Evolutionary conservation across 2,888 invertebrate species (phyloP).

Genomic region (Cremastobaeus sp.): DNA sequence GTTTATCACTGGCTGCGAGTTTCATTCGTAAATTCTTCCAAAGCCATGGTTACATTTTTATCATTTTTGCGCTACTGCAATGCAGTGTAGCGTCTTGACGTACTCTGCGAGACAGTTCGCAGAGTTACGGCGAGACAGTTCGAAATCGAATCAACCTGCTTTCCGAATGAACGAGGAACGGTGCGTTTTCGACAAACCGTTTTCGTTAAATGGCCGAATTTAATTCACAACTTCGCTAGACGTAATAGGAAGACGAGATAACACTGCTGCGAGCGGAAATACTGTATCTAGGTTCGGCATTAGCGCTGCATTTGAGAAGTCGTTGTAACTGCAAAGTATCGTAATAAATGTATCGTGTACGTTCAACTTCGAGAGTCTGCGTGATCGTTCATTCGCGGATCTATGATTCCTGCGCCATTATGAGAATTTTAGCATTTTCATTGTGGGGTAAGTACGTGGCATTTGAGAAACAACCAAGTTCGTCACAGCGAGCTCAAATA

Average conservation of each 20-base stretch:
- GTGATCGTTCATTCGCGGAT: no score
- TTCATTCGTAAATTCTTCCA: slow-evolving; percentile 53
- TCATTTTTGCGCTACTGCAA: slow-evolving; percentile 63
- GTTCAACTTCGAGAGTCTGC: no score
- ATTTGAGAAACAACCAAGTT: slow-evolving; percentile 23
- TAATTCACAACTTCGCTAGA: slow-evolving; percentile 22
- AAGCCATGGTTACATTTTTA: slow-evolving; percentile 58
- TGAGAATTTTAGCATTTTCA: no score
- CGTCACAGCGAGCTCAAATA: slow-evolving; percentile 27
- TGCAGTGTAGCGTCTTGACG: slow-evolving; percentile 58
- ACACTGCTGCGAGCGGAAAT: slow-evolving; percentile 4
- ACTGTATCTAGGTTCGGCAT: slow-evolving; percentile 16
- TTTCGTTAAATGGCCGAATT: slow-evolving; percentile 24
- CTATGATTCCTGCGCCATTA: no score
- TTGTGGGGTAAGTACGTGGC: slow-evolving; percentile 16
- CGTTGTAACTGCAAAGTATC: no score
- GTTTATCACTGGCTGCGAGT: slow-evolving; percentile 57
- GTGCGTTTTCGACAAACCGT: slow-evolving; percentile 35
- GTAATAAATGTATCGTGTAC: no score
- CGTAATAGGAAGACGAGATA: slow-evolving; percentile 5
- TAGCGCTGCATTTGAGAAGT: no score
- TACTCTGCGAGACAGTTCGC: slow-evolving; percentile 15
- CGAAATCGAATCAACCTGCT: slow-evolving; percentile 50
- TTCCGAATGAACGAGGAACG: slow-evolving; percentile 25
- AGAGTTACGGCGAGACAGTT: slow-evolving; percentile 28